Base-by-base conservation (phyloP, 2,888 invertebrate species). In the Tinea semifulvella region DNA sequence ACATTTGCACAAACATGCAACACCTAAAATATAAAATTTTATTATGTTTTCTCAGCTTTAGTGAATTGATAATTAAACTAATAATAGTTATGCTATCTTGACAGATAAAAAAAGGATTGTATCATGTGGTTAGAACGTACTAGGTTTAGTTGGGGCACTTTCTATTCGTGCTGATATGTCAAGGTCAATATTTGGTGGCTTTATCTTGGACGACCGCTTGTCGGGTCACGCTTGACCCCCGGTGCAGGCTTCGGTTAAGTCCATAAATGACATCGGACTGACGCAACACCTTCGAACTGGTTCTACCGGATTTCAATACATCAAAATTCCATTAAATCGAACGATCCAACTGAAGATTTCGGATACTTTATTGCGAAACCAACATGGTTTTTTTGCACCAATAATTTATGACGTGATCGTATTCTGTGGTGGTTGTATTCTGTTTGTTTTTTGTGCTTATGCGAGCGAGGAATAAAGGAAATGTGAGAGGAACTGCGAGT, bases 161-260 rank as follows among this genome's bases (percentile, higher is more conserved):
- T 76, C 76, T 72, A 73, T 59, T 55, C 6, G 50, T 55, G 53
- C 56, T 60, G 63, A 69, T 73, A 70, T 76, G 76, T 76, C 79
- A 79, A 79, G 77, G 79, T 61, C 71, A 61, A n/a, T n/a, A n/a
- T 52, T 68, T 47, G 52, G 63, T 59, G 54, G 53, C 54, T 50
- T 20, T 39, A 27, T 10, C 11, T 16, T 25, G 39, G 20, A 52
- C 55, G 52, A 49, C 52, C 49, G 50, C 52, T 49, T 52, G 50
- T 52, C 59, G 53, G 59, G 63, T 63, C 70, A 65, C 64, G 68
- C 22, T 22, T 14, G 40, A 40, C 19, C 20, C 22, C 40, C 40
- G 22, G 18, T 22, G 11, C 22, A 40, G 13, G 22, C 40, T 40
- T 13, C 40, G 22, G 7, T 40, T 40, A 17, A 22, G 10, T 22